These are phyloP conservation scores for Luidia sarsii DNA, from an alignment of 53 echinoderm and acorn worm genomes.

Conservation along the genomic window DNA sequence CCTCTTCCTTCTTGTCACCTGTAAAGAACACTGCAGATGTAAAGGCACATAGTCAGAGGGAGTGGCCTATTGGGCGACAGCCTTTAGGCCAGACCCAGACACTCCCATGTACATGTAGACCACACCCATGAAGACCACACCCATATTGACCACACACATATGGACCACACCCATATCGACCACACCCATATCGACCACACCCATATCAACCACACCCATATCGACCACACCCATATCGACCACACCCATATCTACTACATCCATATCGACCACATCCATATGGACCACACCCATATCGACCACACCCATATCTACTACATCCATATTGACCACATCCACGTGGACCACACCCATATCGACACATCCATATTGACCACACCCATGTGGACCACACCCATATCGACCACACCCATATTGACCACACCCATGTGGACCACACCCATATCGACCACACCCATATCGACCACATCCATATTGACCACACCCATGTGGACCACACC, in stretches of 20 bases:
- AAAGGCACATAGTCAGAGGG: background rate
- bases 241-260: background rate
- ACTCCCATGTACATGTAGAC: constrained; percentile 22
- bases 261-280: no score
- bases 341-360: no score
- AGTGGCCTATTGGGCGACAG: no score
- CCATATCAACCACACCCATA: background rate
- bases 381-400: background rate
- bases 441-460: no score
- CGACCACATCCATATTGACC: background rate
- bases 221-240: no score
- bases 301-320: no score
- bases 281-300: no score
- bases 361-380: background rate
- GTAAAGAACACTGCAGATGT: constrained; percentile 49
- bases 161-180: no score
- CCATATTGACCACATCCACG: background rate
- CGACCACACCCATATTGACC: background rate
- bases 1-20: constrained; percentile 57
- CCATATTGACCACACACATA: background rate
- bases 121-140: constrained; percentile 4
- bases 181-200: background rate
- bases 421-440: background rate
- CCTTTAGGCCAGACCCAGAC: no score
- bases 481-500: background rate